phyloP scores from a whole-genome alignment of 2,797 vertebrate genomes.

The Lithobates pipiens region DNA sequence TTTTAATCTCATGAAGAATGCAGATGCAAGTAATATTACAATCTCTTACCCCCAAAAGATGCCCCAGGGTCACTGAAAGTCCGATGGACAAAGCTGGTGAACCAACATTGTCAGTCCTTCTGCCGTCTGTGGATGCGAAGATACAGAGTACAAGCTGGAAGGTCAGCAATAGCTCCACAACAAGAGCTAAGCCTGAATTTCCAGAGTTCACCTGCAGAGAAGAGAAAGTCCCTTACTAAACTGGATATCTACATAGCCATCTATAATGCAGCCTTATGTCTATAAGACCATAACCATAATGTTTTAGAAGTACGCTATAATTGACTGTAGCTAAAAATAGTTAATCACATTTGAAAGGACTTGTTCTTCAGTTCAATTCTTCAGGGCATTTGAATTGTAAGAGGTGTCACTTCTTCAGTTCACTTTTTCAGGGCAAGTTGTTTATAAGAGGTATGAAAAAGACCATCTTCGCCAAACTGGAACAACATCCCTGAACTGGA shows the following conservation, averaged over 20 bases:
- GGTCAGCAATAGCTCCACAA: conserved; percentile 41
- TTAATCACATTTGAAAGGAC: no score
- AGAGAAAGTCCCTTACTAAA: not conserved
- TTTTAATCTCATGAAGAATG: no score
- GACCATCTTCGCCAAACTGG: no score
- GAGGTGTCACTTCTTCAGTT: no score
- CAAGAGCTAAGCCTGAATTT: conserved; percentile 29
- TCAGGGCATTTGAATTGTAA: no score
- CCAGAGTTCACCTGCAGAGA: conserved; percentile 27
- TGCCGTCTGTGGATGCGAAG: conserved; percentile 56
- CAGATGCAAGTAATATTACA: not conserved
- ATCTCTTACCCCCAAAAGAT: conserved; percentile 55
- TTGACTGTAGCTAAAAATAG: not conserved
- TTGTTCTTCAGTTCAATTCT: no score
- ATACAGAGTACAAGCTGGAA: conserved; percentile 60
- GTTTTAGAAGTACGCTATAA: conserved; percentile 8
- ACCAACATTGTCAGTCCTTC: conserved; percentile 42
- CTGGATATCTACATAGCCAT: no score
- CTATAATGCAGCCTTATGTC: no score
- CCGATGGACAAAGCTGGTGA: conserved; percentile 56
- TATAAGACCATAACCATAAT: not conserved
- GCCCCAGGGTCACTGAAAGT: conserved; percentile 52
- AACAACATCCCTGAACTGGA: no score
- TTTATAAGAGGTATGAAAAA: no score
- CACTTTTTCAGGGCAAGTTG: no score